Percentiles rank a stretch among this genome's conserved stretches.
Evolutionary conservation across 2,888 invertebrate genomes (phyloP).

Genomic region (Phyllotreta cruciferae): DNA sequence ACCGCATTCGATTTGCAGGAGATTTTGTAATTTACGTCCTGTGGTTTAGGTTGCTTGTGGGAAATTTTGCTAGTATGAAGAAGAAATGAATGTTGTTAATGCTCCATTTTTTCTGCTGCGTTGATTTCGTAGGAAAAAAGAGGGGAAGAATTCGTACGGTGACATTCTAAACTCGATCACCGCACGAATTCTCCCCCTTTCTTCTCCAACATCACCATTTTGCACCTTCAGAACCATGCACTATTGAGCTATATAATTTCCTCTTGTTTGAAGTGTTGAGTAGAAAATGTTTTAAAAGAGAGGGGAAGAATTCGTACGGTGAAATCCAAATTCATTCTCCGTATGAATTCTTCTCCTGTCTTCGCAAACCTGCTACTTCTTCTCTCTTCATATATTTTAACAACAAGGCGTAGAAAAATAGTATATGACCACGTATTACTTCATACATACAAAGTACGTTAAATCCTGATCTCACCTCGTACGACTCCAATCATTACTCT

Average conservation of each 20-base stretch:
- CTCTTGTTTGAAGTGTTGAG: no score
- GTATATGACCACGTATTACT: no score
- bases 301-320: constrained; percentile 11
- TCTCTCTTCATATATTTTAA: background rate
- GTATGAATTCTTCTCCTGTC: constrained; percentile 4
- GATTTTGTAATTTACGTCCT: no score
- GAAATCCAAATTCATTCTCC: constrained; percentile 2
- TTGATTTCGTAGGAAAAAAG: background rate
- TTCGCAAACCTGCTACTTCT: background rate
- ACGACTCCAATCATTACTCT: constrained; percentile 11
- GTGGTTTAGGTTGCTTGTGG: no score
- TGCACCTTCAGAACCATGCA: no score
- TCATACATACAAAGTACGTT: no score
- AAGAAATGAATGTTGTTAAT: no score
- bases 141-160: constrained; percentile 12
- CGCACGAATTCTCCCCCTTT: constrained; percentile 4
- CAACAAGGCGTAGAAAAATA: no score
- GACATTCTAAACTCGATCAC: background rate
- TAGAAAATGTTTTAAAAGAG: background rate
- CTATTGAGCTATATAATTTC: no score
- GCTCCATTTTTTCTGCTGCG: no score
- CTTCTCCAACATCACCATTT: background rate
- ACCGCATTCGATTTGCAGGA: no score
- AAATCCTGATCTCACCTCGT: constrained; percentile 2
- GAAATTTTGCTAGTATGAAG: no score